phyloP scores from a whole-genome alignment of 2,888 invertebrate species.

The Sialis fuliginosa region DNA sequence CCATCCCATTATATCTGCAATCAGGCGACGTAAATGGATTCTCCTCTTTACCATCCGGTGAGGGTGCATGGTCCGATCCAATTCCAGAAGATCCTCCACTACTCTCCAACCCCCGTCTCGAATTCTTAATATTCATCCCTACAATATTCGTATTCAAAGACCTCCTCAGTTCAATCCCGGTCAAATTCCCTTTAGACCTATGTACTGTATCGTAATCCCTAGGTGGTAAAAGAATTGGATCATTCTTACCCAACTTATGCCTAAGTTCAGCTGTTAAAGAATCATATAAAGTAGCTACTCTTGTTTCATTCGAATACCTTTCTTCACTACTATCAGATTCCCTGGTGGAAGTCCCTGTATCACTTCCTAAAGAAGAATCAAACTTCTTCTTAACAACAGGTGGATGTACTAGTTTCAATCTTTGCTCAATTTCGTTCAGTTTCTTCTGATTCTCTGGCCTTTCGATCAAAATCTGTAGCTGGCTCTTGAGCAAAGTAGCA shows the following conservation, averaged over 20 bases:
- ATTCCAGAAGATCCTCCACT: constrained; percentile 72
- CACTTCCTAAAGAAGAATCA: constrained; percentile 60
- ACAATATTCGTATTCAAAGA: constrained; percentile 55
- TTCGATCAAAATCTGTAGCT: constrained; percentile 65
- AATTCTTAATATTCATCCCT: constrained; percentile 26
- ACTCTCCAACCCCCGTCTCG: constrained; percentile 16
- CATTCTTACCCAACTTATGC: constrained; percentile 41
- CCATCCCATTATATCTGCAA: constrained; percentile 27
- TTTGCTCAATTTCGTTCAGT: constrained; percentile 60
- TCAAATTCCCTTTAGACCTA: constrained; percentile 53
- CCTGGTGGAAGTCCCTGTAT: constrained; percentile 47
- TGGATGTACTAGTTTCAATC: constrained; percentile 24
- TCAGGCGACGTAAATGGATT: constrained; percentile 19
- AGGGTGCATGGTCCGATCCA: constrained; percentile 75
- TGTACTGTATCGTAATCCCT: constrained; percentile 89
- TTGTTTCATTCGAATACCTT: constrained; percentile 19
- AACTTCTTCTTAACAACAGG: constrained; percentile 38
- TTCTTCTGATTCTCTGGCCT: constrained; percentile 75
- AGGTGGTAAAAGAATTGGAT: constrained; percentile 75
- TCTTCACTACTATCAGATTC: constrained; percentile 56
- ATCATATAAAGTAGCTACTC: constrained; percentile 66
- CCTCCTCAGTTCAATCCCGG: constrained; percentile 50
- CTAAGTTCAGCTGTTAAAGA: constrained; percentile 83
- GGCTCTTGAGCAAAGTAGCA: constrained; percentile 69
- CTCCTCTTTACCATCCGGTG: constrained; percentile 42